Evolutionary conservation across 2,113 vertebrate genomes (phyloP).

Genomic region (Halcyon senegalensis): DNA sequence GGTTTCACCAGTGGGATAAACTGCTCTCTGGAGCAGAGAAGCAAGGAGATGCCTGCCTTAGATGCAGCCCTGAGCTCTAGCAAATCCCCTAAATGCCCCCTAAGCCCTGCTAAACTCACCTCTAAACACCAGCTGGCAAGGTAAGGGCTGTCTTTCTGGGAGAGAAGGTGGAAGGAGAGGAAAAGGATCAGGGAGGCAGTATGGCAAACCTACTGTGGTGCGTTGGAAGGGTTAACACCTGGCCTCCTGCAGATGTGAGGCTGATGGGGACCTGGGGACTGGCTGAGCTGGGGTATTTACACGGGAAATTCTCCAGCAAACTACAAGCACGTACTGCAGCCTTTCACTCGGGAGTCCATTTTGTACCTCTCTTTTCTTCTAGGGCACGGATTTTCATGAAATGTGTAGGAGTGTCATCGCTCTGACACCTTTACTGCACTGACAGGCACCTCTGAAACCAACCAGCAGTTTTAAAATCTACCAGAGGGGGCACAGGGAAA

Average conservation of each 20-base stretch:
- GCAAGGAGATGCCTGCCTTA: background rate
- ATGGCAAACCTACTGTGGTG: background rate
- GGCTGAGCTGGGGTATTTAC: background rate
- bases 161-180: background rate
- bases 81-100: background rate
- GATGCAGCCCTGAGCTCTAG: background rate
- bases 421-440: background rate
- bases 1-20: fast-evolving
- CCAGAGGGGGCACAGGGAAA: background rate
- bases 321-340: background rate
- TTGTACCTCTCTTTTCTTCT: background rate
- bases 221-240: background rate
- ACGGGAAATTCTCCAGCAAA: background rate
- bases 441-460: background rate
- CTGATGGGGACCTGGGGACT: background rate
- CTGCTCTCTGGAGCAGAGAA: background rate
- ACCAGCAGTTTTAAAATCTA: background rate
- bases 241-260: background rate
- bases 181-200: background rate
- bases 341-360: background rate
- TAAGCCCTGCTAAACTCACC: background rate
- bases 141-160: background rate
- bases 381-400: background rate
- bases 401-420: background rate
- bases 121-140: background rate